Evolutionary conservation across 1,140 invertebrate genomes (phyloP).

Genomic region (Drosophila nigrodunni): DNA sequence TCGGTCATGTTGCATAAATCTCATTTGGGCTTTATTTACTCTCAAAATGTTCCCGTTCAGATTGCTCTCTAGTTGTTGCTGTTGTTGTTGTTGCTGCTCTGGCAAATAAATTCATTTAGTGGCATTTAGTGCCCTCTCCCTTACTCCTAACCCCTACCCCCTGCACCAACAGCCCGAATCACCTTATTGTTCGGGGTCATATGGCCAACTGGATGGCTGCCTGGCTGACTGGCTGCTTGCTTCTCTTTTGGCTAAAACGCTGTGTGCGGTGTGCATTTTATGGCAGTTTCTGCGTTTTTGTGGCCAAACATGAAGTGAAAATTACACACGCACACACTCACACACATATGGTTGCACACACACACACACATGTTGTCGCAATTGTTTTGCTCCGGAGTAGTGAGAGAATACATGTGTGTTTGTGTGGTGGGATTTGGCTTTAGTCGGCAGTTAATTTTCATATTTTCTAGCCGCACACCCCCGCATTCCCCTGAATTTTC

Average conservation of each 20-base stretch:
- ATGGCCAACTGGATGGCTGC: neutral
- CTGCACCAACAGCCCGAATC: slow-evolving; percentile 41
- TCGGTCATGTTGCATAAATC: slow-evolving; percentile 83
- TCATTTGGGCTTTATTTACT: slow-evolving; percentile 83
- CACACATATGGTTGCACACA: neutral
- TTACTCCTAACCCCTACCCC: no score
- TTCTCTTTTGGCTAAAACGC: slow-evolving; percentile 44
- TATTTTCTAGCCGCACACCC: slow-evolving; percentile 75
- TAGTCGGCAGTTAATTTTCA: slow-evolving; percentile 82
- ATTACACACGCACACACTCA: slow-evolving; percentile 63
- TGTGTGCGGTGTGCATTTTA: slow-evolving; percentile 75
- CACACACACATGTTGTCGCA: slow-evolving; percentile 60
- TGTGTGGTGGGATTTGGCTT: slow-evolving; percentile 71
- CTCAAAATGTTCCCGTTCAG: slow-evolving; percentile 74
- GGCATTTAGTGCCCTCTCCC: slow-evolving; percentile 71
- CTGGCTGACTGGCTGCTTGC: neutral
- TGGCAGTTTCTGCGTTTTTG: slow-evolving; percentile 81
- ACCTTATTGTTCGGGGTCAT: slow-evolving; percentile 72
- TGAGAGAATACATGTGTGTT: slow-evolving; percentile 18
- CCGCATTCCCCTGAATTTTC: neutral
- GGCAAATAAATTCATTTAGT: slow-evolving; percentile 82
- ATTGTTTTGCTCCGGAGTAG: slow-evolving; percentile 61
- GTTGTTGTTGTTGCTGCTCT: slow-evolving; percentile 34
- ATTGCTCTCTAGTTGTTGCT: slow-evolving; percentile 32
- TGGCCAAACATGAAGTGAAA: slow-evolving; percentile 81